Evolutionary conservation across 2,113 vertebrate genomes (phyloP).

Genomic region (Toxotes chatareus): DNA sequence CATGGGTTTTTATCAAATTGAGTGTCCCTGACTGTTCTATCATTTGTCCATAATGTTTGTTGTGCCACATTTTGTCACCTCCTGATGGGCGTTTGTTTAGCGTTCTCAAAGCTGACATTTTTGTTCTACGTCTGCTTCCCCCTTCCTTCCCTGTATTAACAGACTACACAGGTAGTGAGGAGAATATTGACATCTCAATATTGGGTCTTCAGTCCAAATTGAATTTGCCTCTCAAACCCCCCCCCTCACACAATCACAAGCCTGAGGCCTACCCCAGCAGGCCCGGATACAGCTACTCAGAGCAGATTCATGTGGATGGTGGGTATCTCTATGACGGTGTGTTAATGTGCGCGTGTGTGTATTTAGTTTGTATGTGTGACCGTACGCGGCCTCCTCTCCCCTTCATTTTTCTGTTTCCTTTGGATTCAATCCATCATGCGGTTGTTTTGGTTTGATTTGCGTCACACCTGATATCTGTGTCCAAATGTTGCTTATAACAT

Average conservation of each 20-base stretch:
- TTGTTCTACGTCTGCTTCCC: constrained; percentile 77
- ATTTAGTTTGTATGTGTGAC: not conserved
- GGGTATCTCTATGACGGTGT: constrained; percentile 73
- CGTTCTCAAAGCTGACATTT: constrained; percentile 70
- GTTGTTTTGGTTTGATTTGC: constrained; percentile 7
- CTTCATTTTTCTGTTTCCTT: constrained; percentile 38
- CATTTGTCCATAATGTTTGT: constrained; percentile 59
- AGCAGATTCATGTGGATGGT: constrained; percentile 86
- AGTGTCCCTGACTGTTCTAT: constrained; percentile 44
- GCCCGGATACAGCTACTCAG: constrained; percentile 85
- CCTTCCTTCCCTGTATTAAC: constrained; percentile 78
- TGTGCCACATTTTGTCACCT: constrained; percentile 57
- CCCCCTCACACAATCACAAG: constrained; percentile 85
- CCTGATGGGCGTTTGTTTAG: constrained; percentile 49
- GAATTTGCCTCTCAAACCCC: constrained; percentile 85
- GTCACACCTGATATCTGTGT: not conserved
- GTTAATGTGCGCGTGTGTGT: constrained; percentile 45
- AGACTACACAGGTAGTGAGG: constrained; percentile 90
- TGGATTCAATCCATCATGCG: constrained; percentile 71
- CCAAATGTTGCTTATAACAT: constrained; percentile 5
- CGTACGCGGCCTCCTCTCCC: constrained; percentile 53
- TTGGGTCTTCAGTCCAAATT: constrained; percentile 86
- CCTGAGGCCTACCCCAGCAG: constrained; percentile 84
- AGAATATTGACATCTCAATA: constrained; percentile 88
- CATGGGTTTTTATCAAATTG: not conserved